Evolutionary conservation across 2,888 invertebrate genomes (phyloP).

Genomic region (Acheta domesticus): DNA sequence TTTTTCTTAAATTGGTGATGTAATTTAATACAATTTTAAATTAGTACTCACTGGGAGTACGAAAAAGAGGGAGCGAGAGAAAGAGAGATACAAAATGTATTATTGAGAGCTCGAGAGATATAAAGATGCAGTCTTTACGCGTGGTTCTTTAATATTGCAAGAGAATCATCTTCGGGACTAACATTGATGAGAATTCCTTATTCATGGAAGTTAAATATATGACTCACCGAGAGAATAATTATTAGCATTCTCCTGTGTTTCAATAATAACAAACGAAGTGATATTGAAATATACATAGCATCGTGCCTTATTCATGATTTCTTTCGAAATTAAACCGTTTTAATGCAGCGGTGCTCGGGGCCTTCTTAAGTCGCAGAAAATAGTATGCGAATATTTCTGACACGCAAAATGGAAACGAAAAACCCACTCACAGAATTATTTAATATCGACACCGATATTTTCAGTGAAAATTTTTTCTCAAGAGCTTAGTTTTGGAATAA

Average conservation of each 20-base stretch:
- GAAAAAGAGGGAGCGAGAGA: slow-evolving; percentile 23
- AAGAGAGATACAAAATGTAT: not conserved
- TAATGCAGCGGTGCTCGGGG: not conserved
- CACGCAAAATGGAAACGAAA: not conserved
- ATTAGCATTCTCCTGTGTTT: not conserved
- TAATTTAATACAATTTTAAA: slow-evolving; percentile 18
- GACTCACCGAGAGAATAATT: not conserved
- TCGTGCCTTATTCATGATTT: not conserved
- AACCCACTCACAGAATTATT: not conserved
- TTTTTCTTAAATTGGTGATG: slow-evolving; percentile 18
- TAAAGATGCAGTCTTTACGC: not conserved
- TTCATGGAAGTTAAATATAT: not conserved
- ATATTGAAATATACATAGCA: not conserved
- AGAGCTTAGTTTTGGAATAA: no score
- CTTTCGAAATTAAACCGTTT: not conserved
- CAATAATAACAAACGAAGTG: not conserved
- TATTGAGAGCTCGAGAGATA: not conserved
- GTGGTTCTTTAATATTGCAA: slow-evolving; percentile 18
- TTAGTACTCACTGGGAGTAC: not conserved
- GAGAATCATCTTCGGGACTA: slow-evolving; percentile 11
- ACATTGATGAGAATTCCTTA: slow-evolving; percentile 20
- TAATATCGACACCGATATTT: no score
- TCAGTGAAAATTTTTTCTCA: no score
- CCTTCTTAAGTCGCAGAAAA: not conserved
- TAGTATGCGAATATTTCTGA: not conserved